Percentiles rank a stretch among this genome's conserved stretches.
Evolutionary conservation across 37 sponge, comb jelly and placozoan genomes (phyloP).

Genomic region (Halichondria panicea): DNA sequence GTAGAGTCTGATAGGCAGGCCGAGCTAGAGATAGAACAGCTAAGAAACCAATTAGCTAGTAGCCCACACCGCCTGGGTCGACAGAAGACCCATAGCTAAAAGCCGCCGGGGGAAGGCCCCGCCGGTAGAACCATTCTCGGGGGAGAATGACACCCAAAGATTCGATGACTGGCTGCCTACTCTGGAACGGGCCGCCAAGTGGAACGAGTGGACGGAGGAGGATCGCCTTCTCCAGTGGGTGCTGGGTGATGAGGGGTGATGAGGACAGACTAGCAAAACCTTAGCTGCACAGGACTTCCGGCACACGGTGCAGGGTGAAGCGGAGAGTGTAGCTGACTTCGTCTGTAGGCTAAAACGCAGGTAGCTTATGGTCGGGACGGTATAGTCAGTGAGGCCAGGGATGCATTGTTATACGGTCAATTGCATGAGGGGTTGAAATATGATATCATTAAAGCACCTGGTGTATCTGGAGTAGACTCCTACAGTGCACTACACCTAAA

Average conservation of each 20-base stretch:
- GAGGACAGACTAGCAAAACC: background rate
- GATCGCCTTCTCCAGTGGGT: conserved; percentile 16
- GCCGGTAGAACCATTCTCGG: conserved; percentile 13
- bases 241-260: too few species aligned
- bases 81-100: background rate
- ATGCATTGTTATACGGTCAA: conserved; percentile 36
- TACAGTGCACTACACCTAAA: conserved; percentile 20
- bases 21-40: background rate
- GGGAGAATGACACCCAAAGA: background rate
- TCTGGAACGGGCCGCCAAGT: conserved; percentile 9
- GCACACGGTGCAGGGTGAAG: conserved; percentile 34
- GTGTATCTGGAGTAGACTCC: conserved; percentile 21
- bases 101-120: conserved; percentile 10
- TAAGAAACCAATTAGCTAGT: background rate
- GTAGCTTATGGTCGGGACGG: conserved; percentile 40
- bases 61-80: background rate
- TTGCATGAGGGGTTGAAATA: conserved; percentile 37
- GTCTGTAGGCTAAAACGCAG: conserved; percentile 14
- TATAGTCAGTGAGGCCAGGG: conserved; percentile 24
- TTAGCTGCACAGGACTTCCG: conserved; percentile 58
- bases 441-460: conserved; percentile 8
- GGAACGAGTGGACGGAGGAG: conserved; percentile 14
- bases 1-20: conserved; percentile 1
- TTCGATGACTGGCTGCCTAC: conserved; percentile 26
- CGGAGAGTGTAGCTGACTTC: conserved; percentile 32